These are phyloP conservation scores for Himalopsyche phryganea DNA, from an alignment of 1,140 invertebrate genomes.

Conservation along the genomic window DNA sequence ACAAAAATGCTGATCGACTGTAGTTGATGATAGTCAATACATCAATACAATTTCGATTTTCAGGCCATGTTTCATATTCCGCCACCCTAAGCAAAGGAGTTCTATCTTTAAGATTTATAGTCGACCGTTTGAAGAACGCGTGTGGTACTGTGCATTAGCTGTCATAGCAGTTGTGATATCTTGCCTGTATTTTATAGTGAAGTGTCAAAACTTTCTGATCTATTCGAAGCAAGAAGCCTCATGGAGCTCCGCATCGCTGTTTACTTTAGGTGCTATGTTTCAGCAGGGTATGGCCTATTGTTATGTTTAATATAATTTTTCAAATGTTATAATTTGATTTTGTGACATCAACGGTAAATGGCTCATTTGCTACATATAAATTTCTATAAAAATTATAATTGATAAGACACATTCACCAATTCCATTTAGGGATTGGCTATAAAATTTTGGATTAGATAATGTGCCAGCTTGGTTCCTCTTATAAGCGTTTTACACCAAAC, in stretches of 20 bases:
- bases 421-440: too few species aligned
- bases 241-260: constrained; percentile 40
- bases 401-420: too few species aligned
- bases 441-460: too few species aligned
- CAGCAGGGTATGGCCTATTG: constrained; percentile 50
- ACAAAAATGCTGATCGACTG: too few species aligned
- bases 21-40: not conserved
- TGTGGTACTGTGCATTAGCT: constrained; percentile 54
- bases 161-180: constrained; percentile 25
- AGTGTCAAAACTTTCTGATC: constrained; percentile 12
- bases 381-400: too few species aligned
- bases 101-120: constrained; percentile 59
- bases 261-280: constrained; percentile 45
- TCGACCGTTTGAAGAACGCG: constrained; percentile 51
- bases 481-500: too few species aligned
- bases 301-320: not conserved
- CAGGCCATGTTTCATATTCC: constrained; percentile 60
- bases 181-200: constrained; percentile 7
- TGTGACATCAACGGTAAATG: too few species aligned
- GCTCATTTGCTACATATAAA: too few species aligned
- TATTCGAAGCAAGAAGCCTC: constrained; percentile 33
- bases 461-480: too few species aligned
- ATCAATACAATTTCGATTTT: constrained; percentile 21
- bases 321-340: too few species aligned
- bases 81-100: constrained; percentile 58